Evolutionary conservation across 2,113 vertebrate genomes (phyloP), one percentile per base, ranked within the genome.

Genomic region (Passer domesticus): DNA sequence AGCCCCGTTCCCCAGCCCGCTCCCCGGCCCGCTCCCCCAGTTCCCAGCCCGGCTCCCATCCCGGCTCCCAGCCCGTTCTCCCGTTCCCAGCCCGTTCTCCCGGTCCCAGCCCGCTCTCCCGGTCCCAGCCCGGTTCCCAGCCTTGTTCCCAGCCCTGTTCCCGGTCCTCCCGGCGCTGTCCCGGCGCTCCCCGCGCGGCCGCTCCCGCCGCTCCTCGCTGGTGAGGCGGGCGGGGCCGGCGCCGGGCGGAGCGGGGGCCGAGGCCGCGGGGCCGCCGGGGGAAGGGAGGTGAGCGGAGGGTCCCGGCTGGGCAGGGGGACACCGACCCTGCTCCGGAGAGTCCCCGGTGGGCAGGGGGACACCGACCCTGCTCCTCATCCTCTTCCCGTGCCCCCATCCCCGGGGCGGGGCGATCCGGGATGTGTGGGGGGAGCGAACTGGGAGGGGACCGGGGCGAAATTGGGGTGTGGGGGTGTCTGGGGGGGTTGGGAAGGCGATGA

Each of bases 151-250:
- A 20, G 6, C 10, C 56, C 56, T n/a, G n/a, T 6, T 47, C 53
- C 11, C 72, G 55, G 8, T 76, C 76, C 76, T 67, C n/a, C 83
- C 4, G 24, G 11, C 46, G 55, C 55, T 11, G 31, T 84, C 89
- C 89, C 93, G 69, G 31, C 84, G 18, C 25, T 50, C 90, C 72
- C 90, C 72, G 90, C 90, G 78, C 52, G 76, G 74, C 67, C 52
- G 67, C 74, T 77, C 74, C 44, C 11, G 5, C 91, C 83, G 52
- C 79, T 59, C 2, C 84, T 93, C 88, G 4, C 8, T 80, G 64
- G 16, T 64, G 63, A 7, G 8, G 67, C 17, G 75, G 75, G 82
- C 19, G 80, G 85, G 56, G 62, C 23, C 6, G 83, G 3, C 5
- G 47, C 13, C 5, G 31, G 1, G 46, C 0, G n/a, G 28, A 4